These are phyloP conservation scores for Lithophane leautieri DNA, from an alignment of 2,888 invertebrate species.

Conservation along the genomic window DNA sequence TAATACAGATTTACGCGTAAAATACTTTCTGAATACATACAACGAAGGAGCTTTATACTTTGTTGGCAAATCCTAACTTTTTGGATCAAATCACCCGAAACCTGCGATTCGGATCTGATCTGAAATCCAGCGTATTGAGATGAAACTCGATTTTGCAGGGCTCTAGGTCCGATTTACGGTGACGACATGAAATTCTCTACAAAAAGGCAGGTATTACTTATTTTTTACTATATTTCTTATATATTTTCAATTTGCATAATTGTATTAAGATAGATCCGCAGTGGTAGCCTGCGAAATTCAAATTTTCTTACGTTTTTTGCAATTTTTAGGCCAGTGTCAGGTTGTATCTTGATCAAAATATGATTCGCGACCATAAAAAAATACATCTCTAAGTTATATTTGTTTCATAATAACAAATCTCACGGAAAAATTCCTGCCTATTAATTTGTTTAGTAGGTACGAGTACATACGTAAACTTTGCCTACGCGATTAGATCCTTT, in stretches of 20 bases:
- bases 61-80: slow-evolving; percentile 20
- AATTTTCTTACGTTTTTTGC: no score
- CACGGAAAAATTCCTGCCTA: no score
- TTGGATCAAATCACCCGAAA: slow-evolving; percentile 14
- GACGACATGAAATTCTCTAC: neutral
- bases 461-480: neutral
- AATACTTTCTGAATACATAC: slow-evolving; percentile 26
- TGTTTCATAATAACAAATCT: no score
- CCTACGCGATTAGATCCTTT: neutral
- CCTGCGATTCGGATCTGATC: slow-evolving; percentile 8
- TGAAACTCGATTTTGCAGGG: neutral
- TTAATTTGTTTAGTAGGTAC: no score
- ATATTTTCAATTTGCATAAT: slow-evolving; percentile 29
- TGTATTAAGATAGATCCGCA: neutral
- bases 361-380: no score
- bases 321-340: no score
- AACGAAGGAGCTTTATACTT: slow-evolving; percentile 10
- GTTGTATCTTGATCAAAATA: no score
- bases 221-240: slow-evolving; percentile 24
- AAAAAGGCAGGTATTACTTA: neutral
- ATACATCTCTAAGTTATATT: no score
- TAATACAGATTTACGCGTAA: neutral
- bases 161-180: neutral
- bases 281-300: no score
- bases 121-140: slow-evolving; percentile 25